Conservation (phyloP, 1,140 invertebrate genomes). For the Lucilia cuprina region DNA sequence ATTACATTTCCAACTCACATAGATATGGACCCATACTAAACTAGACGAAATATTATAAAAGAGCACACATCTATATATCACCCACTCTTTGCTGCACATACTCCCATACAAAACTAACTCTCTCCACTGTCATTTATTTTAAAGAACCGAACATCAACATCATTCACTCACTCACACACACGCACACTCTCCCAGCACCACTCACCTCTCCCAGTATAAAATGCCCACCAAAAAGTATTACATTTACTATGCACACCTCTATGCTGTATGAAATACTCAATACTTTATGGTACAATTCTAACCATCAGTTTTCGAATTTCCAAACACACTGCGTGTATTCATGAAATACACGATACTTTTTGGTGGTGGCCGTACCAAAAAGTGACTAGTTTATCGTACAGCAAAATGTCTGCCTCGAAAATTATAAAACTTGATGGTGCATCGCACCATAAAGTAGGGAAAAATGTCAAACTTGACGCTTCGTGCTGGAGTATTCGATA, state of each 20-base stretch:
- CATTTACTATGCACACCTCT: conserved; percentile 12
- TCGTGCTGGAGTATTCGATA: conserved; percentile 41
- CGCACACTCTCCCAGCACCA: background rate
- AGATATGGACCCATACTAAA: conserved; percentile 9
- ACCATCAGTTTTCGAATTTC: conserved; percentile 46
- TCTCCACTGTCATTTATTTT: background rate
- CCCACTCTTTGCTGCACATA: background rate
- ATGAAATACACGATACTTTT: conserved; percentile 50
- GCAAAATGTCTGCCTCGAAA: conserved; percentile 42
- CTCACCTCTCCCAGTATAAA: conserved; percentile 33
- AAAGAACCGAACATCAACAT: background rate
- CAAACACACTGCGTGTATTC: background rate
- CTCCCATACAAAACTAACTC: background rate
- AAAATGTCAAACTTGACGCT: conserved; percentile 59
- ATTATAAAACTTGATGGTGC: conserved; percentile 51
- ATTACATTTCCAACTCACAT: background rate
- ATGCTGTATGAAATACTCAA: background rate
- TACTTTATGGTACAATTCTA: conserved; percentile 49
- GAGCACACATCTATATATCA: background rate
- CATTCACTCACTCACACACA: conserved; percentile 21
- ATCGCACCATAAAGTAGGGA: conserved; percentile 57
- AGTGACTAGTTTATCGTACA: conserved; percentile 51
- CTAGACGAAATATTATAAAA: background rate
- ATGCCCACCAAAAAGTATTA: conserved; percentile 45
- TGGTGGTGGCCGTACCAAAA: conserved; percentile 59